Base-by-base conservation (phyloP, 2,888 invertebrate genomes). In the Morpho achilles region DNA sequence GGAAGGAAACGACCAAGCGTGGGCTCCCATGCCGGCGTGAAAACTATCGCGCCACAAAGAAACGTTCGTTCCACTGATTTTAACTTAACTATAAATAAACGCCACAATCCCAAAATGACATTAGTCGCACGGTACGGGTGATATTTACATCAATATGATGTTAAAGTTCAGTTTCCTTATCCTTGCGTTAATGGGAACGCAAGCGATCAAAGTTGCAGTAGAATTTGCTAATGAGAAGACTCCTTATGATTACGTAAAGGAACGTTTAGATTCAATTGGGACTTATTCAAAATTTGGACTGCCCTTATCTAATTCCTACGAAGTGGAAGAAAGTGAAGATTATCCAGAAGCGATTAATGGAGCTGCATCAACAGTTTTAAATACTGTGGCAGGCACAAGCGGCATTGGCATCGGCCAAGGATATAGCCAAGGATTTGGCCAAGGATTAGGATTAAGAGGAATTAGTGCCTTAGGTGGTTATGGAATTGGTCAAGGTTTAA, bases 321-420 rank as follows among this genome's bases (percentile, higher is more conserved):
- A 92, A 79, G 91, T 93, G 45, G 91, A 92, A 74, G 92, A 93
- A 79, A 91, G 92, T 74, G 90, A 84, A 61, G 92, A 92, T 70
- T 92, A 92, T 70, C 92, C 92, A 9, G 90, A 89, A 60, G 74
- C 80, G 23, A 71, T 86, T 5, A 79, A 85, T 69, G 87, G 84
- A 71, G 87, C 88, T n/a, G 89, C 88, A 8, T 87, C 90, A 39
- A 67, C 74, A 39, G 76, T 88, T 63, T 63, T 87, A 47, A 87
- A 86, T 56, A 83, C 88, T 41, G 87, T 81, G 51, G 62, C 79
- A 50, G 82, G 83, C 65, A 78, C 77, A 53, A 81, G 78, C 47
- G 71, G 72, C 22, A 65, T 68, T 63, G 77, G 73, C 51, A 59
- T 75, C 61, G 73, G 77, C 48, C 62, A 73, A 67, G 69, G 69